phyloP scores from a whole-genome alignment of 2,888 invertebrate species.

The Archips xylosteana region DNA sequence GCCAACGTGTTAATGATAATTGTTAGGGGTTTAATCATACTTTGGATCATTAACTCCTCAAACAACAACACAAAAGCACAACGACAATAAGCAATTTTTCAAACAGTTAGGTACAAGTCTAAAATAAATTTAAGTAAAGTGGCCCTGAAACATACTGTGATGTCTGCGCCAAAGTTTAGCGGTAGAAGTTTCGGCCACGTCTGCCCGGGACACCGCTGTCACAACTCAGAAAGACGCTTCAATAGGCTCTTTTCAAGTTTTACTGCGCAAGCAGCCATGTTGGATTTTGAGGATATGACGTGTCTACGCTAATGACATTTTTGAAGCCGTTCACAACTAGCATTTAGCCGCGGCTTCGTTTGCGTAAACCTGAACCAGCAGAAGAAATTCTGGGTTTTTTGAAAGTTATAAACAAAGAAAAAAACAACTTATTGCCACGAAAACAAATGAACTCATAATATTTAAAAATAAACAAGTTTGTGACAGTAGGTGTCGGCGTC shows the following conservation, averaged over 20 bases:
- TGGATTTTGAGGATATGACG: conserved; percentile 34
- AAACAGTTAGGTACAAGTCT: conserved; percentile 15
- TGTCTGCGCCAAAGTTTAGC: conserved; percentile 38
- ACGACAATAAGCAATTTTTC: background rate
- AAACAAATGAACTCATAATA: no score
- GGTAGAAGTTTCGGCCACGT: conserved; percentile 49
- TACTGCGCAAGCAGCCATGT: conserved; percentile 30
- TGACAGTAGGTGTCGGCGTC: no score
- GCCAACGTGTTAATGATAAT: no score
- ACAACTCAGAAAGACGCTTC: conserved; percentile 40
- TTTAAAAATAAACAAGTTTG: no score
- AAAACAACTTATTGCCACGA: no score
- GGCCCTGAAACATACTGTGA: conserved; percentile 37
- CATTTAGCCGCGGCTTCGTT: no score
- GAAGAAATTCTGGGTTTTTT: no score
- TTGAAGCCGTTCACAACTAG: background rate
- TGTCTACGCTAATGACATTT: conserved; percentile 31
- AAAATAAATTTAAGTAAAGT: conserved; percentile 34
- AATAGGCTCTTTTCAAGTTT: conserved; percentile 53
- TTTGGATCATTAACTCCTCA: no score
- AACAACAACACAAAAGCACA: background rate
- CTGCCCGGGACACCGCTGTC: conserved; percentile 47
- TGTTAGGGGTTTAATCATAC: no score
- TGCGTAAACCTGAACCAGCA: no score
- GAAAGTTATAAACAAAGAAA: no score